Conservation (phyloP, 2,888 invertebrate species). For the Agrypnus murinus region DNA sequence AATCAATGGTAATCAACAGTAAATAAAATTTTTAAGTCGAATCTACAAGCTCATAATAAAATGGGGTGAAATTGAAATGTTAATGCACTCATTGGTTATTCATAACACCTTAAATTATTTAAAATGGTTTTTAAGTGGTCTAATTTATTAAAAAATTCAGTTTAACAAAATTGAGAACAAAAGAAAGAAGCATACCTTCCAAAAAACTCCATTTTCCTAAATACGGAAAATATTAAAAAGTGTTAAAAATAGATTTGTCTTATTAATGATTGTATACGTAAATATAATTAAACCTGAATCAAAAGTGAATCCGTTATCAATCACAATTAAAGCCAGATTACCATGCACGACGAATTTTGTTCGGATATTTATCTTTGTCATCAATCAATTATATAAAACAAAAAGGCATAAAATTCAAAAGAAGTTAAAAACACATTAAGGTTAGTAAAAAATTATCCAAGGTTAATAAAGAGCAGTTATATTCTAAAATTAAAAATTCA, state of each 20-base stretch:
- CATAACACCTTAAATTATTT: too few relatives aligned
- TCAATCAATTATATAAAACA: slow-evolving; percentile 52
- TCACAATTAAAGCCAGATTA: slow-evolving; percentile 59
- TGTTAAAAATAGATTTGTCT: slow-evolving; percentile 28
- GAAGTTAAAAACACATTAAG: slow-evolving; percentile 45
- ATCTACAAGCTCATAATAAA: too few relatives aligned
- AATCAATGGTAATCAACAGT: slow-evolving; percentile 15
- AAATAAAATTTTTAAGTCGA: background rate
- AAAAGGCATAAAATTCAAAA: slow-evolving; percentile 39
- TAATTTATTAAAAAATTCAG: too few relatives aligned
- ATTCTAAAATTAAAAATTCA: slow-evolving; percentile 36
- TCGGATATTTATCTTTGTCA: slow-evolving; percentile 58
- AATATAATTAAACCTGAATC: slow-evolving; percentile 56
- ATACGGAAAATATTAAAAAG: slow-evolving; percentile 5
- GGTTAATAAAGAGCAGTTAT: slow-evolving; percentile 39
- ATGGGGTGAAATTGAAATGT: too few relatives aligned
- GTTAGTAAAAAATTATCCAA: slow-evolving; percentile 34
- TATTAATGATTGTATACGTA: slow-evolving; percentile 30
- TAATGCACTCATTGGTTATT: too few relatives aligned
- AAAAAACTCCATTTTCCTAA: background rate
- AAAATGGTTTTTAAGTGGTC: too few relatives aligned
- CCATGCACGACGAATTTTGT: slow-evolving; percentile 54
- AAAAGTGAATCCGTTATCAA: slow-evolving; percentile 57
- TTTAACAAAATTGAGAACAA: too few relatives aligned
- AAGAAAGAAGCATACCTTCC: background rate